Evolutionary conservation across 23 tunicate genomes (phyloP).

Genomic region (Halocynthia aurantium): DNA sequence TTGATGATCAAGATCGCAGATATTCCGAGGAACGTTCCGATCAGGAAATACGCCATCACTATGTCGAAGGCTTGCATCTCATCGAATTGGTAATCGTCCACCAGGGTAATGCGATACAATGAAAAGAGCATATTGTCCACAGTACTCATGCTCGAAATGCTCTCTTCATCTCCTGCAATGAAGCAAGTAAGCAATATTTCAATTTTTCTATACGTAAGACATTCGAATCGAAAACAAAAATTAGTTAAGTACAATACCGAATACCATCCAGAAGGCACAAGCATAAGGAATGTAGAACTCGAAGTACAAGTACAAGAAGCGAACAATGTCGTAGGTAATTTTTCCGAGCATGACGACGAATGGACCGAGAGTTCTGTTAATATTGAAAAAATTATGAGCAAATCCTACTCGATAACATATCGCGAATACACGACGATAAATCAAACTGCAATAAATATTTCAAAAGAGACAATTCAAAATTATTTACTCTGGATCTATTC

Average conservation of each 20-base stretch:
- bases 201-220: background rate
- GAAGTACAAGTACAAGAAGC: slow-evolving; percentile 72
- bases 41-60: slow-evolving; percentile 82
- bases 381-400: background rate
- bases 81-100: slow-evolving; percentile 79
- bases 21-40: slow-evolving; percentile 71
- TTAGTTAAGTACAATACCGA: slow-evolving; percentile 36
- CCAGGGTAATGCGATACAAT: slow-evolving; percentile 86
- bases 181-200: background rate
- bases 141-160: slow-evolving; percentile 44
- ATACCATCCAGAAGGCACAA: slow-evolving; percentile 88
- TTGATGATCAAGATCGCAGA: slow-evolving; percentile 82
- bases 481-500: background rate
- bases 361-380: slow-evolving; percentile 69
- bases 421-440: too few species aligned
- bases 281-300: slow-evolving; percentile 90
- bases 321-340: slow-evolving; percentile 56
- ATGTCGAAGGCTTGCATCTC: slow-evolving; percentile 77
- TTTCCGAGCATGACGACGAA: slow-evolving; percentile 92
- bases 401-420: background rate
- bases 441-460: too few species aligned
- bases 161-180: slow-evolving; percentile 37
- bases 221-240: background rate
- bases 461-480: too few species aligned
- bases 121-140: slow-evolving; percentile 84